Conservation (phyloP, 1,140 invertebrate species). For the Holotrichia oblita region DNA sequence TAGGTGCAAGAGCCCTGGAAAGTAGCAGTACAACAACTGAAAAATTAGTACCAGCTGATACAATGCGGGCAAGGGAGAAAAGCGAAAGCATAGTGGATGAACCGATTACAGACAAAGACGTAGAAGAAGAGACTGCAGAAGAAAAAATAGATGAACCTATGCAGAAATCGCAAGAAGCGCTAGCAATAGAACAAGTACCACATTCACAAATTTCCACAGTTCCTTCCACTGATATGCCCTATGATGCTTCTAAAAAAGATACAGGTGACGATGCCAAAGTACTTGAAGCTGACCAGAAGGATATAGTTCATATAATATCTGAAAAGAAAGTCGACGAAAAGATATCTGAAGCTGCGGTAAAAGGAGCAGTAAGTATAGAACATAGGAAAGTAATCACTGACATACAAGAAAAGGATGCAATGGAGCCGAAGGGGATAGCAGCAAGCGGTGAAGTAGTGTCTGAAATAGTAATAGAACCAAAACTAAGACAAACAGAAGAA, state of each 20-base stretch:
- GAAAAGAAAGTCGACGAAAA: constrained; percentile 27
- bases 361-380: constrained; percentile 3
- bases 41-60: too few species aligned
- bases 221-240: too few species aligned
- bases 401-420: background rate
- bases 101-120: constrained; percentile 12
- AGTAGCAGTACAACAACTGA: too few species aligned
- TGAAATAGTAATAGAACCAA: too few species aligned
- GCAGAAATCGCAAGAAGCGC: too few species aligned
- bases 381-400: background rate
- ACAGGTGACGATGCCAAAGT: constrained; percentile 19
- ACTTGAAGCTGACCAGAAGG: background rate
- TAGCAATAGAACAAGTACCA: too few species aligned
- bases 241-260: background rate
- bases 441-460: too few species aligned
- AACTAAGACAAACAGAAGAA: background rate
- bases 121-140: background rate
- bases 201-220: too few species aligned
- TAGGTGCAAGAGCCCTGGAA: too few species aligned
- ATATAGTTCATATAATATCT: background rate
- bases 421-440: background rate
- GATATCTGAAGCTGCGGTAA: background rate
- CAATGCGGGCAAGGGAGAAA: too few species aligned
- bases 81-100: background rate
- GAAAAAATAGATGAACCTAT: background rate